Base-by-base conservation (phyloP, 2,113 vertebrate species). In the Lamprotornis superbus region DNA sequence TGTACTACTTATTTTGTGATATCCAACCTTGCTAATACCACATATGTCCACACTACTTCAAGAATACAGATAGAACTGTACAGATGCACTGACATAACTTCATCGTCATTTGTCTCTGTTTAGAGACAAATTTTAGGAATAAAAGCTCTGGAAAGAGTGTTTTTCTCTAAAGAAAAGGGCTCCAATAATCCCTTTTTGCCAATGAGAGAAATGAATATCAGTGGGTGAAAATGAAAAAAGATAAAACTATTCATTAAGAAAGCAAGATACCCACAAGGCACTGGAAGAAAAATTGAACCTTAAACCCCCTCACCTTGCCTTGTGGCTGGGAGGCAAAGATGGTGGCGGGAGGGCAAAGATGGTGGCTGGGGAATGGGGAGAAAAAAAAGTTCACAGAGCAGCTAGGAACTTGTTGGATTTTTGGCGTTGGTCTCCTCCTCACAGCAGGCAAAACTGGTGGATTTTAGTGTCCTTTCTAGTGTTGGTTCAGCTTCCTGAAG, bases 251-350 rank as follows among this genome's bases (percentile, higher is more conserved):
- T 80, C 25, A 46, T 37, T 46, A 47, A 25, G 10, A 47, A 67
- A 46, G 16, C 21, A 56, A 56, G 33, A 37, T 16, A 46, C 16
- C 17, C 0, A 0, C 21, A 67, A 46, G 17, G 22, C n/a, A 47
- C 16, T 25, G 16, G 12, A 59, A 55, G 40, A 46, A 70, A 47
- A 67, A 16, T 25, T 31, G 21, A 47, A 33, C 21, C 22, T 67
- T 31, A 31, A 21, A 31, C 15, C 37, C 6, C 3, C 7, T 1
- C 12, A 65, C 6, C 12, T 37, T 31, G 21, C 50, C 33, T 46
- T 46, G 40, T 37, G n/a, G 27, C 7, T 0, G 0, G 33, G 10
- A 55, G 12, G 25, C 7, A 35, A 46, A 31, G 39, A 31, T 15
- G 9, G 39, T 19, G 12, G 10, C 12, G 55, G 12, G 25, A n/a